A percentile compares a stretch with the other conserved stretches of the same genome.
phyloP scores from a whole-genome alignment of 2,888 invertebrate genomes.

The Caenorhabditis zanzibari region DNA sequence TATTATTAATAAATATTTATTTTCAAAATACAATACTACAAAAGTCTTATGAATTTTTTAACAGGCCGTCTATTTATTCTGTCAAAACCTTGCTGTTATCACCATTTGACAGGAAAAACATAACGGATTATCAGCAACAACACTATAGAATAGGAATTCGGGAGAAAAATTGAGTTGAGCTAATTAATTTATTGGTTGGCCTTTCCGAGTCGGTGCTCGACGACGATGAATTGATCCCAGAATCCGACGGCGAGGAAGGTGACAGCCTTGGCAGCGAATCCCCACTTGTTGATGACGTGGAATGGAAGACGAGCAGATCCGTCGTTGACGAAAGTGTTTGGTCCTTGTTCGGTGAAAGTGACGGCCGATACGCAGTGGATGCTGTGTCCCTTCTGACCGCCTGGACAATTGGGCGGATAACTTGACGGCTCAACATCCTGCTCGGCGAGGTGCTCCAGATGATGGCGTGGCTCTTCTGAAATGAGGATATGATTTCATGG shows the following conservation, averaged over 20 bases:
- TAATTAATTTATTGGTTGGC: slow-evolving; percentile 73
- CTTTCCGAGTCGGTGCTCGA: slow-evolving; percentile 81
- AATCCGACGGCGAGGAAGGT: slow-evolving; percentile 77
- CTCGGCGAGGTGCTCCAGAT: no score
- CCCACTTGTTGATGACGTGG: slow-evolving; percentile 77
- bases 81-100: slow-evolving; percentile 37
- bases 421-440: slow-evolving; percentile 74
- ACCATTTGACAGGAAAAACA: slow-evolving; percentile 10
- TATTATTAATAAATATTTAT: no score
- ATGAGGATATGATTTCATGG: no score
- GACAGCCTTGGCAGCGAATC: slow-evolving; percentile 77
- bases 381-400: slow-evolving; percentile 70
- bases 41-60: no score
- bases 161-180: slow-evolving; percentile 31
- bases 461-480: no score
- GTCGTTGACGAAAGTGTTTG: slow-evolving; percentile 78
- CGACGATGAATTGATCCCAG: slow-evolving; percentile 80
- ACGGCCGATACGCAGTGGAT: slow-evolving; percentile 70
- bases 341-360: slow-evolving; percentile 76
- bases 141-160: slow-evolving; percentile 45
- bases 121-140: slow-evolving; percentile 29
- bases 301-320: slow-evolving; percentile 81
- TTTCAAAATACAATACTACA: no score
- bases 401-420: slow-evolving; percentile 71
- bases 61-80: slow-evolving; percentile 60